These are phyloP conservation scores for Hemichromis elongatus DNA, from an alignment of 2,113 vertebrate genomes.

Conservation along the genomic window DNA sequence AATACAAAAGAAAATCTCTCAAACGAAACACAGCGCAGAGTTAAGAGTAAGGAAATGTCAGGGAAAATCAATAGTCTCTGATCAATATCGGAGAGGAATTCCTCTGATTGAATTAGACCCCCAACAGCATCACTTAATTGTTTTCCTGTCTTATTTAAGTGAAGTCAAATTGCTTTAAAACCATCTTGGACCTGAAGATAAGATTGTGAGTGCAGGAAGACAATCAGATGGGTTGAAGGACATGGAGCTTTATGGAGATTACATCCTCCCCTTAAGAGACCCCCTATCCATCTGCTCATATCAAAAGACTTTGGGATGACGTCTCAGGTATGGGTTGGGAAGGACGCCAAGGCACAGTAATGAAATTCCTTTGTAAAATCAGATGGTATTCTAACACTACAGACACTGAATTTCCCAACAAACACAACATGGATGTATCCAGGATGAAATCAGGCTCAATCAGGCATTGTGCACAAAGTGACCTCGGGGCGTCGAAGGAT, in stretches of 20 bases:
- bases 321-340: slow-evolving; percentile 37
- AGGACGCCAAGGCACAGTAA: background rate
- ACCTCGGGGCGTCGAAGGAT: slow-evolving; percentile 24
- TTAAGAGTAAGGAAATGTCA: slow-evolving; percentile 28
- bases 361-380: background rate
- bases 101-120: slow-evolving; percentile 66
- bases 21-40: background rate
- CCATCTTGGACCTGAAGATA: slow-evolving; percentile 66
- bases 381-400: background rate
- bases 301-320: slow-evolving; percentile 8
- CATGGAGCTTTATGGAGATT: slow-evolving; percentile 42
- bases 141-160: slow-evolving; percentile 71
- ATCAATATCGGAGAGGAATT: slow-evolving; percentile 72
- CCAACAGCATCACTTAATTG: slow-evolving; percentile 48
- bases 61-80: slow-evolving; percentile 61
- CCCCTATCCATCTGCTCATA: slow-evolving; percentile 14
- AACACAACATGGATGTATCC: background rate
- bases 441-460: slow-evolving; percentile 2
- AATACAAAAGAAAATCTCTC: background rate
- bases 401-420: background rate
- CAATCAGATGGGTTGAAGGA: slow-evolving; percentile 64
- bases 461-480: slow-evolving; percentile 6
- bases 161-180: slow-evolving; percentile 65
- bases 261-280: slow-evolving; percentile 5
- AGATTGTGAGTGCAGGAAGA: slow-evolving; percentile 53